Base-by-base conservation (phyloP, 2,888 invertebrate species). In the Chaetogeoica ovagalla region DNA sequence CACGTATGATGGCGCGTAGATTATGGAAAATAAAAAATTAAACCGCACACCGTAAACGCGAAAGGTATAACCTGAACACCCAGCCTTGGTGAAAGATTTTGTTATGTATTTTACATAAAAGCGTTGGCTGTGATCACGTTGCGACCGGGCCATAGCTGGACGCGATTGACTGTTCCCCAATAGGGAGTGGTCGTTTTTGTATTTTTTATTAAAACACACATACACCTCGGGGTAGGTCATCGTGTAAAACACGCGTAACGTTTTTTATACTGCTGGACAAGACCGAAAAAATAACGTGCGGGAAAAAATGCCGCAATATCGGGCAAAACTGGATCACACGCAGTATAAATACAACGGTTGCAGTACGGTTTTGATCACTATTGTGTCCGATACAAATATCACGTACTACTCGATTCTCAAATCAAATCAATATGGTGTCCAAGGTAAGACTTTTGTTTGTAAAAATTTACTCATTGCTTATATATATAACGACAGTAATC, bases 141-240 rank as follows among this genome's bases (percentile, higher is more conserved):
- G 8, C 19, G n/a, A 59, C 37, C 59, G 62, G 60, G 65, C 19
- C 13, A 1, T 48, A 11, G 37, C 11, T 23, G 59, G 57, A 59
- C 59, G 57, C 59, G 43, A 48, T 66, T 15, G 60, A n/a, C 52
- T 52, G 68, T 60, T 48, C n/a, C 59, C n/a, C 68, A n/a, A 17
- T 69, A 21, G 69, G 76, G 77, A 77, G 62, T 70, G 77, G 77
- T 21, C 39, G 60, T 77, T 69, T 62, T 77, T 30, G 30, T 15
- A 57, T 75, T 66, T n/a, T 59, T 21, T 19, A 39, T 23, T 43
- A 66, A 75, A 73, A 52, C 8, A 21, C 43, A 30, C 19, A 30
- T 55, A n/a, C 43, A 60, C 76, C 60, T 60, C 76, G 37, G 76
- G 76, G 76, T 76, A 76, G 76, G 60, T 69, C 69, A 60, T 48